Evolutionary conservation across 2,888 invertebrate genomes (phyloP), one percentile per base, ranked within the genome.

Genomic region (Leptinotarsa peninsularis): DNA sequence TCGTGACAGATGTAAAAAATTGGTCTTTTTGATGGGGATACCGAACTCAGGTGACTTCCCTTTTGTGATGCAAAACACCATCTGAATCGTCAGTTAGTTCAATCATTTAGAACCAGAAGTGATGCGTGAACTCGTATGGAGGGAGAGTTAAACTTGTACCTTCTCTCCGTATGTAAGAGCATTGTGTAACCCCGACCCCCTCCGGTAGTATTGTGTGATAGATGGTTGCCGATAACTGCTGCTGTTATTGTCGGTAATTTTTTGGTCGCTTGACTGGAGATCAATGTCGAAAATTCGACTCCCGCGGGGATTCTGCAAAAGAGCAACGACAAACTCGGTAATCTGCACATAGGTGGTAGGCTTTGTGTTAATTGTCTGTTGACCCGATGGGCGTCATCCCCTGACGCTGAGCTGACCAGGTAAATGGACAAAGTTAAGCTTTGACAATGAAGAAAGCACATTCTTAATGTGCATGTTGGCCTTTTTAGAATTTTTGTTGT

Each of bases 211-310:
- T 84, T 85, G 83, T 84, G 80, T 77, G 75, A 72, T 79, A 83
- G 84, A 84, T 85, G 84, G 82, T 81, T 81, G 79, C 77, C 82
- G 84, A 84, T 85, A 84, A 83, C 84, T 82, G 80, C 83, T 81
- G 84, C 82, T 84, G 83, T 84, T 84, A 83, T 85, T 85, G 85
- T 85, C 84, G 83, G 84, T 85, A 84, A 85, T 84, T 85, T 85
- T 85, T 85, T 84, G 84, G 84, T 82, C 81, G 63, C 63, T 33
- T 63, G 13, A 43, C 33, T 63, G 63, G n/a, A 63, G 63, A 33
- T 63, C 63, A 63, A 63, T 63, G 43, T 63, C 13, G 83, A 82
- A 83, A 84, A 83, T 43, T 83, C 82, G 80, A 81, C 81, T 81
- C 82, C 80, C 84, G 84, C 81, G 83, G 82, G 80, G 83, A 81